Evolutionary conservation across 2,797 vertebrate species (phyloP).

Genomic region (Poeciliopsis infans): DNA sequence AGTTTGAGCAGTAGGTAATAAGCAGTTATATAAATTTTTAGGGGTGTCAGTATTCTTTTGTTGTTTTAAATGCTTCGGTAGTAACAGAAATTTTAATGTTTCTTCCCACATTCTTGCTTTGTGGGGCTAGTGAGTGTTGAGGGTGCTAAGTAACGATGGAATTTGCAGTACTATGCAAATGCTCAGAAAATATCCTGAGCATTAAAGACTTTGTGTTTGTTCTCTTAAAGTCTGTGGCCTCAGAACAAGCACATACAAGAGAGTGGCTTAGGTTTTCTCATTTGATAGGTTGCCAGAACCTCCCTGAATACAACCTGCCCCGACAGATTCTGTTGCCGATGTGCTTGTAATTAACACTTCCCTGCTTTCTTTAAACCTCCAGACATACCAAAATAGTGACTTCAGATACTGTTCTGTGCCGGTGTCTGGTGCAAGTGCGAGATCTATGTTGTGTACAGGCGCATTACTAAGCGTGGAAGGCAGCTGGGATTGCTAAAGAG

Average conservation of each 20-base stretch:
- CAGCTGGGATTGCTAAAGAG: constrained; percentile 52
- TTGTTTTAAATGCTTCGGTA: too few species aligned
- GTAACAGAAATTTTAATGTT: background rate
- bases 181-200: background rate
- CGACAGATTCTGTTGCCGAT: constrained; percentile 66
- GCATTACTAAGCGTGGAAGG: constrained; percentile 65
- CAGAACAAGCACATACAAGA: constrained; percentile 40
- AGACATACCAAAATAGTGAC: constrained; percentile 70
- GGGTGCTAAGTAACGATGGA: background rate
- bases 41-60: background rate
- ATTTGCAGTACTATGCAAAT: too few species aligned
- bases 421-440: constrained; percentile 38
- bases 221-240: constrained; percentile 30
- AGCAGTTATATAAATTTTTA: background rate
- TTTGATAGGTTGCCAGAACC: constrained; percentile 59
- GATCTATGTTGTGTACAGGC: constrained; percentile 42
- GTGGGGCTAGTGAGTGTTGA: background rate
- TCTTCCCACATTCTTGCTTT: background rate
- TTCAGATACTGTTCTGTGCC: constrained; percentile 40
- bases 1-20: background rate
- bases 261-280: constrained; percentile 22
- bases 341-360: constrained; percentile 66
- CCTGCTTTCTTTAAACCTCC: constrained; percentile 42
- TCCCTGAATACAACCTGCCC: constrained; percentile 62
- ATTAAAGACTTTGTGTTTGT: constrained; percentile 22